phyloP scores from a whole-genome alignment of 2,888 invertebrate species.

The Dynastes maya region DNA sequence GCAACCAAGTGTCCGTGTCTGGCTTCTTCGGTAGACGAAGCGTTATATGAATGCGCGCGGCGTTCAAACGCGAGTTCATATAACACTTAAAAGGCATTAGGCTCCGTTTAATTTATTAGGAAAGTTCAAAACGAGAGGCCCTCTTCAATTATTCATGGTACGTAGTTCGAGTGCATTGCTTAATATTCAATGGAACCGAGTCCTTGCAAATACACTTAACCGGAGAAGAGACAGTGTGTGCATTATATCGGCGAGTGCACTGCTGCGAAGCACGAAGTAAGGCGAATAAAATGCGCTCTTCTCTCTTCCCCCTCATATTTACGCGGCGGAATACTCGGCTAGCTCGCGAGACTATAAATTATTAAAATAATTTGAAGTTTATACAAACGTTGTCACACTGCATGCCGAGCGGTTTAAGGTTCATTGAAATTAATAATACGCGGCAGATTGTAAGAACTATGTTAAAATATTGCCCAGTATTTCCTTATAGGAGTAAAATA shows the following conservation, averaged over 20 bases:
- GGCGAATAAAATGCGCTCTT: conserved; percentile 10
- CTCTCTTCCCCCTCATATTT: not conserved
- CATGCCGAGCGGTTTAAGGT: not conserved
- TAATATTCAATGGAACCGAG: conserved; percentile 42
- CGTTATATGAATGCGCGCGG: not conserved
- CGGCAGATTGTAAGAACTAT: not conserved
- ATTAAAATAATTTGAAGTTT: conserved; percentile 19
- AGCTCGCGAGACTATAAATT: conserved; percentile 5
- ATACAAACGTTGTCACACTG: conserved; percentile 4
- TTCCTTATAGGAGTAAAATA: no score
- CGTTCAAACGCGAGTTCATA: conserved; percentile 32
- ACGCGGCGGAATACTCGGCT: not conserved
- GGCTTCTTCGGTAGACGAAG: not conserved
- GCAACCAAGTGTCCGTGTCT: not conserved
- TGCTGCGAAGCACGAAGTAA: not conserved
- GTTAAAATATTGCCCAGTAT: no score
- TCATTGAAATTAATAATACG: not conserved
- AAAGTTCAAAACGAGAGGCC: conserved; percentile 40
- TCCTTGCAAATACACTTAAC: conserved; percentile 36
- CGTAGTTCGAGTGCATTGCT: conserved; percentile 46
- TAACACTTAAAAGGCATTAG: conserved; percentile 44
- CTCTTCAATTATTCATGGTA: conserved; percentile 45
- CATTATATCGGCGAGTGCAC: conserved; percentile 9
- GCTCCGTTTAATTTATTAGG: conserved; percentile 39
- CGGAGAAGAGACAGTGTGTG: conserved; percentile 26